phyloP scores from a whole-genome alignment of 2,113 vertebrate species.

The Muntiacus muntjak region DNA sequence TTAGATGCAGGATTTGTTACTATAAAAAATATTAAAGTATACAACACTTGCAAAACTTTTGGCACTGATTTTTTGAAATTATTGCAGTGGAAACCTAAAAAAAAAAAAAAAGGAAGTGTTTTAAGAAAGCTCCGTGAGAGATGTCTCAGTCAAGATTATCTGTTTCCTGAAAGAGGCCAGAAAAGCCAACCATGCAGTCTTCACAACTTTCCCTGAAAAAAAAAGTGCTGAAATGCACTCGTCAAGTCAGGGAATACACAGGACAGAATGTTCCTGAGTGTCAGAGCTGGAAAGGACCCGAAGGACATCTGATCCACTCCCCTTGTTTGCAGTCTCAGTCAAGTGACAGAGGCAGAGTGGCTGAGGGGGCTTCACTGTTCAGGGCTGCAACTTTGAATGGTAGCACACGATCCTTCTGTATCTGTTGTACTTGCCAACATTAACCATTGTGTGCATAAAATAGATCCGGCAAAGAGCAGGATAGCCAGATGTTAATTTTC shows the following conservation, averaged over 20 bases:
- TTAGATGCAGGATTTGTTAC: background rate
- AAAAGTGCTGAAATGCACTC: accelerated
- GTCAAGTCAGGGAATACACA: background rate
- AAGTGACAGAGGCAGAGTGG: background rate
- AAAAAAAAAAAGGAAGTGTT: no score
- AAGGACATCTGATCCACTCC: background rate
- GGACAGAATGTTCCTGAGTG: no score
- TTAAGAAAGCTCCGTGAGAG: no score
- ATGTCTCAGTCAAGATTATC: no score
- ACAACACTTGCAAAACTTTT: no score
- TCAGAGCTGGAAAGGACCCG: background rate
- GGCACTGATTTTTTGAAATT: no score
- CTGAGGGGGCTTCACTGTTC: accelerated
- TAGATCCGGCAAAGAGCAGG: background rate
- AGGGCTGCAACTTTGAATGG: accelerated
- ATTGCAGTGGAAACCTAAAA: no score
- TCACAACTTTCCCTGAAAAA: background rate
- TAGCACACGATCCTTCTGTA: accelerated
- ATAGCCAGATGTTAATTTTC: background rate
- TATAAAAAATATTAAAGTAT: no score
- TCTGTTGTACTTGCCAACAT: background rate
- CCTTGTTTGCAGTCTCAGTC: accelerated
- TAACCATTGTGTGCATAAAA: background rate
- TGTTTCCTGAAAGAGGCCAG: background rate
- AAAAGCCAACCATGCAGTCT: background rate